Percentiles rank a stretch among this genome's conserved stretches.
Evolutionary conservation across 2,888 invertebrate species (phyloP).

Genomic region (Chloromyia formosa): DNA sequence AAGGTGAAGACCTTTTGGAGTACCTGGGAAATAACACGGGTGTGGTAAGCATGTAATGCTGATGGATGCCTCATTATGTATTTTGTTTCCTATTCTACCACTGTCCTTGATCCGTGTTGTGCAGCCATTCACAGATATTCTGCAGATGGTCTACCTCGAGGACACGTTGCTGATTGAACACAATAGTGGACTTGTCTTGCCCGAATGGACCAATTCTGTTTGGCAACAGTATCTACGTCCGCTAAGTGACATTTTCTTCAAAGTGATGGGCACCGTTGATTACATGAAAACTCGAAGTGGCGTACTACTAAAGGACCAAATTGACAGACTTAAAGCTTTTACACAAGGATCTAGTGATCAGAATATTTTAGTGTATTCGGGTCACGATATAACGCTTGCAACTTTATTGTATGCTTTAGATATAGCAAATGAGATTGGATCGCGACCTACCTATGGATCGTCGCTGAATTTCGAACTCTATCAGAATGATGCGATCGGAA

Average conservation of each 20-base stretch:
- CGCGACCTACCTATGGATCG: constrained; percentile 77
- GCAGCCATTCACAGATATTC: not conserved
- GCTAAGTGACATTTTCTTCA: not conserved
- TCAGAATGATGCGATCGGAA: constrained; percentile 56
- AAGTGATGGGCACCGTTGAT: constrained; percentile 66
- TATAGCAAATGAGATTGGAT: constrained; percentile 65
- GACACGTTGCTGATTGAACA: constrained; percentile 72
- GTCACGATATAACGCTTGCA: constrained; percentile 79
- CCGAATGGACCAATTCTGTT: constrained; percentile 73
- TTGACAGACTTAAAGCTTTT: constrained; percentile 64
- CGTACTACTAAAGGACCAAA: constrained; percentile 73
- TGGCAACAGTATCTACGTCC: constrained; percentile 64
- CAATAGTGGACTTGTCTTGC: constrained; percentile 71
- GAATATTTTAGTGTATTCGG: constrained; percentile 73
- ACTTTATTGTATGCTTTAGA: constrained; percentile 75
- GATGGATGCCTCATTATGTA: no score
- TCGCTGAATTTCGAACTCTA: constrained; percentile 75
- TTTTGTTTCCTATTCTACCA: no score
- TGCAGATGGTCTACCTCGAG: not conserved
- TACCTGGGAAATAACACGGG: not conserved
- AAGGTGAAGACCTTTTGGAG: not conserved
- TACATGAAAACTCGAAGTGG: constrained; percentile 75
- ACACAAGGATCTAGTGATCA: constrained; percentile 61
- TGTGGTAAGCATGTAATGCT: not conserved
- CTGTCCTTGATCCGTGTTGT: no score